These are phyloP conservation scores for Herpailurus yagouaroundi DNA, from an alignment of 2,113 vertebrate species.

Conservation along the genomic window DNA sequence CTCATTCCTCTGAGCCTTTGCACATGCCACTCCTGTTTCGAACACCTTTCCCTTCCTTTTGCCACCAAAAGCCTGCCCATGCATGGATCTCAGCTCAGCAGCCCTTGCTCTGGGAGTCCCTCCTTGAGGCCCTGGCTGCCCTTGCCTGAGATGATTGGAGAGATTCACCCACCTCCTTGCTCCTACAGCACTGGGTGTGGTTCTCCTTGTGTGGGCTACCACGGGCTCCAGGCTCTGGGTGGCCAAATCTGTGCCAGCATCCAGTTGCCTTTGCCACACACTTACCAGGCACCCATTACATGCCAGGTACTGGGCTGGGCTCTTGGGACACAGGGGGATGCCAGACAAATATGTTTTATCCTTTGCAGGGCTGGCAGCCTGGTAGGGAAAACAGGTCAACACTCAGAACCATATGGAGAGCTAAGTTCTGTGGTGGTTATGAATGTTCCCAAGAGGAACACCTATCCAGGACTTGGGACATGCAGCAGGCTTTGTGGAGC, in stretches of 20 bases:
- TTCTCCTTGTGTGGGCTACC: not conserved
- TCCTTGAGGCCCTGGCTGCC: not conserved
- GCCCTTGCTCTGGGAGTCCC: not conserved
- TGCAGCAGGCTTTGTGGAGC: not conserved
- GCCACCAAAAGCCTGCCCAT: not conserved
- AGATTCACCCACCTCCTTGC: not conserved
- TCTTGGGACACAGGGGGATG: not conserved
- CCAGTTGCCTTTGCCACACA: not conserved
- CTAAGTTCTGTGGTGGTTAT: not conserved
- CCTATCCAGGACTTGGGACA: not conserved
- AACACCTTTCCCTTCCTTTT: not conserved
- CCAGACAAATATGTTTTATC: not conserved
- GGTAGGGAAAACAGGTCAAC: not conserved
- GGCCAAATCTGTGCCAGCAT: not conserved
- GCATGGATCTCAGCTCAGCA: not conserved
- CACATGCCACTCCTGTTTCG: not conserved
- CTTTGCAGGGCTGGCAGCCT: not conserved
- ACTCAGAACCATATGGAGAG: not conserved
- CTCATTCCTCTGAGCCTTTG: not conserved
- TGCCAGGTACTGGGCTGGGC: not conserved
- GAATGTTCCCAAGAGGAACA: not conserved
- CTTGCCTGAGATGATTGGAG: not conserved
- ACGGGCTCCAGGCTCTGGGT: not conserved
- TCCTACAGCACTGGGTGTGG: not conserved
- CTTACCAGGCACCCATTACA: not conserved